Evolutionary conservation across 2,888 invertebrate genomes (phyloP).

Genomic region (Blera fallax): DNA sequence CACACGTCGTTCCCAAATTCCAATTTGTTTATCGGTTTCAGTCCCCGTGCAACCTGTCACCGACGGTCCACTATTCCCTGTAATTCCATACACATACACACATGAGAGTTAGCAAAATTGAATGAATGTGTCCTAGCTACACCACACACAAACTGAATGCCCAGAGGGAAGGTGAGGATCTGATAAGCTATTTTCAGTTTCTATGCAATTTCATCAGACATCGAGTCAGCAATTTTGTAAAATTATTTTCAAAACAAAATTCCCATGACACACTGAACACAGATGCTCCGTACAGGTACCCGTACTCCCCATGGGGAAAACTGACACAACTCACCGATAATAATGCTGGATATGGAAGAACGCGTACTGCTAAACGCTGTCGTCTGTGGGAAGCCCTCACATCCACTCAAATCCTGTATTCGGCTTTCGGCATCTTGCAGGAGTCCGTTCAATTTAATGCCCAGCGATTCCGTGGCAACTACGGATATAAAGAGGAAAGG

Average conservation of each 20-base stretch:
- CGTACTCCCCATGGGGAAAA: neutral
- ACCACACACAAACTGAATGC: slow-evolving; percentile 40
- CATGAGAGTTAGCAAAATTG: slow-evolving; percentile 15
- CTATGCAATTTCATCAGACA: slow-evolving; percentile 45
- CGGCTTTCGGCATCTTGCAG: slow-evolving; percentile 92
- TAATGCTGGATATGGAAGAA: slow-evolving; percentile 84
- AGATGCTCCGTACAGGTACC: neutral
- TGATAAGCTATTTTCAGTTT: slow-evolving; percentile 41
- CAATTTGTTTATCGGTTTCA: slow-evolving; percentile 91
- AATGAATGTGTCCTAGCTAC: neutral
- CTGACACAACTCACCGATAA: slow-evolving; percentile 81
- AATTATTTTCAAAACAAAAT: slow-evolving; percentile 38
- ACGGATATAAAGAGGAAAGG: slow-evolving; percentile 15
- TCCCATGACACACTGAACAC: neutral
- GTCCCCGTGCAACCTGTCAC: slow-evolving; percentile 88
- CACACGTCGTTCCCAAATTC: slow-evolving; percentile 91
- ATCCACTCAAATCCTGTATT: slow-evolving; percentile 89
- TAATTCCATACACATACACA: slow-evolving; percentile 23
- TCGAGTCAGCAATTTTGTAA: slow-evolving; percentile 33
- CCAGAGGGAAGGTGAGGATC: slow-evolving; percentile 10
- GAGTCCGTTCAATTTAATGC: slow-evolving; percentile 88
- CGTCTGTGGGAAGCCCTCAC: slow-evolving; percentile 81
- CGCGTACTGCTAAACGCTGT: slow-evolving; percentile 79
- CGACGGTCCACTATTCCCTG: slow-evolving; percentile 81
- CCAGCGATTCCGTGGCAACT: slow-evolving; percentile 85